phyloP scores from a whole-genome alignment of 2,113 vertebrate genomes.

The Aythya baeri region DNA sequence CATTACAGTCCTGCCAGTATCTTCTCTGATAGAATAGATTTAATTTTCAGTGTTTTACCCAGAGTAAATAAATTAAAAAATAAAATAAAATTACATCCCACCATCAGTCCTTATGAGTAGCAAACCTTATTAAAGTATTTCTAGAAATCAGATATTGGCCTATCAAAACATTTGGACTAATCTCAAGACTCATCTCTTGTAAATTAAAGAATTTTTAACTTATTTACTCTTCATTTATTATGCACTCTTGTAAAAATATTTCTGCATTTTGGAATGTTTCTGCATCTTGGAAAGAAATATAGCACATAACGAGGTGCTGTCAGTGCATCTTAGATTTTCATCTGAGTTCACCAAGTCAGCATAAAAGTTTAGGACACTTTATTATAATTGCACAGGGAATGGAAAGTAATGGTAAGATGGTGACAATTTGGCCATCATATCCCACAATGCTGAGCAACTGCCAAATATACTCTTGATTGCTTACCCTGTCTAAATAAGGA shows the following conservation, averaged over 20 bases:
- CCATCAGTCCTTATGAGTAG: neutral
- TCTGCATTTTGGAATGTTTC: neutral
- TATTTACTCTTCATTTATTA: conserved; percentile 28
- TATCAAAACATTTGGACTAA: neutral
- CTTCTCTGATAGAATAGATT: conserved; percentile 46
- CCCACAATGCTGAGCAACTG: neutral
- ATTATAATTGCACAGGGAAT: neutral
- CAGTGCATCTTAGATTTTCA: conserved; percentile 23
- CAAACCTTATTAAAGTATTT: conserved; percentile 37
- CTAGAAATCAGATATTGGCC: conserved; percentile 49
- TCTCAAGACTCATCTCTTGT: neutral
- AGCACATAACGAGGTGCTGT: neutral
- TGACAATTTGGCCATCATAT: conserved; percentile 36
- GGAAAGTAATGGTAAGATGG: conserved; percentile 11
- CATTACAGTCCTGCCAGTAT: conserved; percentile 49
- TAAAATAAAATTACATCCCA: conserved; percentile 14
- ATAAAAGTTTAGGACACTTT: conserved; percentile 28
- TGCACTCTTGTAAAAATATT: neutral
- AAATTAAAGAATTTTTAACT: conserved; percentile 35
- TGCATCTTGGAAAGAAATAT: conserved; percentile 24
- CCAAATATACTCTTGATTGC: conserved; percentile 56
- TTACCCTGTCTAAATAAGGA: conserved; percentile 44
- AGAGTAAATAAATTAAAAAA: conserved; percentile 64
- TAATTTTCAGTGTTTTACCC: conserved; percentile 54
- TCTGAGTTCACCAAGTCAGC: conserved; percentile 51